Conservation (phyloP, 2,797 vertebrate genomes). For the Galagoides demidoff region DNA sequence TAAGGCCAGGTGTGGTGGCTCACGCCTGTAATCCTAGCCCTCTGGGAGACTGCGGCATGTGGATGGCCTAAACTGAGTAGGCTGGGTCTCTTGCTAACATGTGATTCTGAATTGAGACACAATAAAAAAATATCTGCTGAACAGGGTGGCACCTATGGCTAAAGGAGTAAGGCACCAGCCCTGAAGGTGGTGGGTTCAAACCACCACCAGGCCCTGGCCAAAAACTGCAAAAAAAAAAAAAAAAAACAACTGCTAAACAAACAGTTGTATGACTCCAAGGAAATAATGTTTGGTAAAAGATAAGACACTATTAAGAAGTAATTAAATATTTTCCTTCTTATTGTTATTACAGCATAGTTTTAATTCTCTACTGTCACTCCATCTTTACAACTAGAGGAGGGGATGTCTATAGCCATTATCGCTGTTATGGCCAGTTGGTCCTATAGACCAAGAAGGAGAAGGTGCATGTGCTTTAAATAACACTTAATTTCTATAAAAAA, state of each 20-base stretch:
- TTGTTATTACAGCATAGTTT: not conserved
- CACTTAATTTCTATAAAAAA: not conserved
- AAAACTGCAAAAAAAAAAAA: not conserved
- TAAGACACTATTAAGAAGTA: not conserved
- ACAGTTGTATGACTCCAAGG: not conserved
- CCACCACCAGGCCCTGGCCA: too few relatives aligned
- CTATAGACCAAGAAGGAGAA: not conserved
- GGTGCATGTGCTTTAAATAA: not conserved
- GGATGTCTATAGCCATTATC: not conserved
- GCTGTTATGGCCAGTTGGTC: not conserved
- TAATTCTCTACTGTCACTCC: not conserved
- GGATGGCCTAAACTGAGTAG: not conserved
- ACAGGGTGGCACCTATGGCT: too few relatives aligned
- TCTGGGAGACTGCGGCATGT: too few relatives aligned
- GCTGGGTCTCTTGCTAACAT: not conserved
- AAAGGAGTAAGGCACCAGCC: too few relatives aligned
- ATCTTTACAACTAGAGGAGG: not conserved
- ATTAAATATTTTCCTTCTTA: not conserved
- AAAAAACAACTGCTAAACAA: not conserved
- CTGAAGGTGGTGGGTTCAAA: too few relatives aligned
- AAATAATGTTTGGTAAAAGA: conserved; percentile 16
- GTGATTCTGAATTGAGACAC: not conserved
- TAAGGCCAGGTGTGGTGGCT: not conserved
- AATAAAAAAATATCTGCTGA: not conserved
- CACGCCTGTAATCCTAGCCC: too few relatives aligned